Percentiles rank a stretch among this genome's conserved stretches.
Conservation (phyloP, 2,113 vertebrate genomes). For the Petaurus breviceps region DNA sequence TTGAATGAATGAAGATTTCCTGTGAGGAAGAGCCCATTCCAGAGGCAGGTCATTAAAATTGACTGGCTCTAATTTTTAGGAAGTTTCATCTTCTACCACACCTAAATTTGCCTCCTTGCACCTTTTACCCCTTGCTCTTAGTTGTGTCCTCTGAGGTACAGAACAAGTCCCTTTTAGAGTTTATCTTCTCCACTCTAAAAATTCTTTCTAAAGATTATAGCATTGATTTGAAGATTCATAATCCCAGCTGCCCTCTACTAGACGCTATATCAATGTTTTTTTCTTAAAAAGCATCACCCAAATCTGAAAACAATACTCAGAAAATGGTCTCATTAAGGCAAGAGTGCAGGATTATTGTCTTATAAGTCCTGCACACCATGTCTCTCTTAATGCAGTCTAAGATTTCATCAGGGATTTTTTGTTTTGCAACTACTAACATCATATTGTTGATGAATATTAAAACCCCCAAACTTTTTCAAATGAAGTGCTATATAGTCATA, state of each 20-base stretch:
- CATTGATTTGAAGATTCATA: not conserved
- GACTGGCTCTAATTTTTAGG: too few species aligned
- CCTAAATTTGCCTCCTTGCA: too few species aligned
- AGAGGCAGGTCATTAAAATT: too few species aligned
- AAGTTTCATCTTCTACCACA: too few species aligned
- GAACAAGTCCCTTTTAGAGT: not conserved
- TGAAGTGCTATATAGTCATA: too few species aligned
- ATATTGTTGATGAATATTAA: not conserved
- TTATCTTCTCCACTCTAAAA: not conserved
- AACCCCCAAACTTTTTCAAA: not conserved
- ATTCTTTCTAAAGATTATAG: not conserved
- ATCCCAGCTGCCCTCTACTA: not conserved
- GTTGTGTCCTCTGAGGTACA: too few species aligned
- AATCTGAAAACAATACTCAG: not conserved
- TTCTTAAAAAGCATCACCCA: not conserved
- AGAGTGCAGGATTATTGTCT: not conserved
- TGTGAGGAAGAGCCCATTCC: too few species aligned
- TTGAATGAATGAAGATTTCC: too few species aligned
- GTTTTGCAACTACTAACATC: not conserved
- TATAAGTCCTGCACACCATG: too few species aligned
- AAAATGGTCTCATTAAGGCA: not conserved
- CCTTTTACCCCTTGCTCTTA: too few species aligned
- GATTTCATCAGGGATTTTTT: not conserved
- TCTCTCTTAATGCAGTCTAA: not conserved
- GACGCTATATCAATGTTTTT: not conserved